phyloP scores from a whole-genome alignment of 2,888 invertebrate genomes.

The Amiota communis region DNA sequence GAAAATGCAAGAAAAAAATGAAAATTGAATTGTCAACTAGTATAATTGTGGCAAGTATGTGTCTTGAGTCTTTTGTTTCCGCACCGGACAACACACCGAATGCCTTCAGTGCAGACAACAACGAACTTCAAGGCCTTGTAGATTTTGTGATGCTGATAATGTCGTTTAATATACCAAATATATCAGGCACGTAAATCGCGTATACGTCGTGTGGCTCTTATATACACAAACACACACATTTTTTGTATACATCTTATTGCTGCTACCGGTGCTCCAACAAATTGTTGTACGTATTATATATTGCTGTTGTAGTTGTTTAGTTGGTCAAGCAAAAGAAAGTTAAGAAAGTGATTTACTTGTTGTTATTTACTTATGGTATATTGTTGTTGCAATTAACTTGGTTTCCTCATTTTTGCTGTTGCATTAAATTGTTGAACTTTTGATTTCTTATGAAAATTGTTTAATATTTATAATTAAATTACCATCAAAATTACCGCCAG shows the following conservation, averaged over 20 bases:
- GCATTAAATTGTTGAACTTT: too few relatives aligned
- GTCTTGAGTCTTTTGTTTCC: conserved; percentile 17
- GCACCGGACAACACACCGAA: not conserved
- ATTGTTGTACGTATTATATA: conserved; percentile 41
- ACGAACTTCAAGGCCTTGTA: not conserved
- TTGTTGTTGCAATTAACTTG: not conserved
- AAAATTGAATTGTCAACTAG: conserved; percentile 12
- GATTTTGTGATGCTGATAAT: conserved; percentile 38
- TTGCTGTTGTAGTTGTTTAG: conserved; percentile 18
- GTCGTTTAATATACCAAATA: conserved; percentile 42
- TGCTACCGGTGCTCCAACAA: conserved; percentile 20
- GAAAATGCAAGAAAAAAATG: not conserved
- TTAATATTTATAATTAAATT: too few relatives aligned
- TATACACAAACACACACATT: too few relatives aligned
- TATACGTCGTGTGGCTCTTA: conserved; percentile 33
- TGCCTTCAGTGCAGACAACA: not conserved
- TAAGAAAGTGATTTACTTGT: conserved; percentile 27
- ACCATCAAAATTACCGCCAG: too few relatives aligned
- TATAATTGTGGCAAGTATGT: conserved; percentile 26
- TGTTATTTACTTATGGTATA: conserved; percentile 7
- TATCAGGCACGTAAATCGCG: conserved; percentile 44
- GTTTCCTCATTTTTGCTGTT: too few relatives aligned
- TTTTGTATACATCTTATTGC: not conserved
- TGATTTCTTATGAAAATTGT: too few relatives aligned
- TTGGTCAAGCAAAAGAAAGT: conserved; percentile 33